These are phyloP conservation scores for Illadopsis cleaveri DNA, from an alignment of 2,113 vertebrate species.

Conservation along the genomic window DNA sequence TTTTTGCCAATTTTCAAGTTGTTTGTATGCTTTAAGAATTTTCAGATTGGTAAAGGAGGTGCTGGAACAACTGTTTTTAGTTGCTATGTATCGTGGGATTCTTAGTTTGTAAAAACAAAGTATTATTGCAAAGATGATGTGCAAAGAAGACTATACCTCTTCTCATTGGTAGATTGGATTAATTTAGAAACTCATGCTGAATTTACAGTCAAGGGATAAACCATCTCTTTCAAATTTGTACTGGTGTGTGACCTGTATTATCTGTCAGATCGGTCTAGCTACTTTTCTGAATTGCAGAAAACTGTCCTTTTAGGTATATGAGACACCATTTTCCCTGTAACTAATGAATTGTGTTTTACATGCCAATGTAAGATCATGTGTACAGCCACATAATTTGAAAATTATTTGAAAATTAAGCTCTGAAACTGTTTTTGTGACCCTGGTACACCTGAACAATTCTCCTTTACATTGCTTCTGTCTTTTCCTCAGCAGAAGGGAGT, in stretches of 20 bases:
- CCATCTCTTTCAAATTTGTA: neutral
- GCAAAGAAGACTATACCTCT: neutral
- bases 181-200: neutral
- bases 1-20: neutral
- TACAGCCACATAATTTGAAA: neutral
- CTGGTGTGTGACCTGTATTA: neutral
- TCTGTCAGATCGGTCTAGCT: rapidly evolving
- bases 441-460: neutral
- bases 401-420: neutral
- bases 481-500: neutral
- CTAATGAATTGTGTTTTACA: neutral
- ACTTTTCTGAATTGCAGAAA: neutral
- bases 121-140: neutral
- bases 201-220: neutral
- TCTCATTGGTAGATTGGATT: neutral
- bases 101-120: neutral
- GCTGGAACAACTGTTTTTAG: neutral
- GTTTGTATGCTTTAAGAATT: neutral
- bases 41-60: neutral
- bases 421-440: neutral
- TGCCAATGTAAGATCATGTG: neutral
- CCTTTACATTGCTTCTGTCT: neutral
- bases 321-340: neutral
- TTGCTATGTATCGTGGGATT: neutral
- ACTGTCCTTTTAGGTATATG: neutral